These are phyloP conservation scores for Manis pentadactyla DNA, from an alignment of 2,797 vertebrate genomes.

Conservation along the genomic window DNA sequence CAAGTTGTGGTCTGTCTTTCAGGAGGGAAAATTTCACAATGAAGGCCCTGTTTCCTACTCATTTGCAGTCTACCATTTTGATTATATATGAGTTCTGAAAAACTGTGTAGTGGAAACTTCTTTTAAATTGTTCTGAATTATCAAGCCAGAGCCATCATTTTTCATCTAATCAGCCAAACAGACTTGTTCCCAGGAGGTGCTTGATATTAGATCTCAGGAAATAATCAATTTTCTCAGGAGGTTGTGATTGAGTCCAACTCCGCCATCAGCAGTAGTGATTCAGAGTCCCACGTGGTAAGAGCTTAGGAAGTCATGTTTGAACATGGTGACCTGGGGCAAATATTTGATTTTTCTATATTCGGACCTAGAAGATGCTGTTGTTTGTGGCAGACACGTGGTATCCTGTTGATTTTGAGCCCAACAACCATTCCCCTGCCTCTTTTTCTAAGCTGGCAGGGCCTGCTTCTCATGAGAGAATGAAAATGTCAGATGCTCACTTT, in stretches of 20 bases:
- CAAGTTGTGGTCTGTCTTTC: background rate
- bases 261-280: background rate
- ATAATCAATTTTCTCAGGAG: background rate
- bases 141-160: background rate
- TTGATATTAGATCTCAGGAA: background rate
- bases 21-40: background rate
- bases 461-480: background rate
- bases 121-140: constrained; percentile 19
- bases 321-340: background rate
- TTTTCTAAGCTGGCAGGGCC: background rate
- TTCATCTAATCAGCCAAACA: background rate
- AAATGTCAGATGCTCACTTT: background rate
- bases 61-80: background rate
- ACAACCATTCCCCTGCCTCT: background rate
- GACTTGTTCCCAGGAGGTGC: background rate
- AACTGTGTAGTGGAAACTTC: background rate
- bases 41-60: background rate
- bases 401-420: background rate
- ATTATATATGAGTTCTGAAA: background rate
- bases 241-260: background rate
- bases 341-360: background rate
- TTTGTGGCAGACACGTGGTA: background rate
- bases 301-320: background rate
- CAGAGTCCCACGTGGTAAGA: background rate
- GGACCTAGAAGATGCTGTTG: background rate